Evolutionary conservation across 2,113 vertebrate genomes (phyloP).

Genomic region (Atlantisia rogersi): DNA sequence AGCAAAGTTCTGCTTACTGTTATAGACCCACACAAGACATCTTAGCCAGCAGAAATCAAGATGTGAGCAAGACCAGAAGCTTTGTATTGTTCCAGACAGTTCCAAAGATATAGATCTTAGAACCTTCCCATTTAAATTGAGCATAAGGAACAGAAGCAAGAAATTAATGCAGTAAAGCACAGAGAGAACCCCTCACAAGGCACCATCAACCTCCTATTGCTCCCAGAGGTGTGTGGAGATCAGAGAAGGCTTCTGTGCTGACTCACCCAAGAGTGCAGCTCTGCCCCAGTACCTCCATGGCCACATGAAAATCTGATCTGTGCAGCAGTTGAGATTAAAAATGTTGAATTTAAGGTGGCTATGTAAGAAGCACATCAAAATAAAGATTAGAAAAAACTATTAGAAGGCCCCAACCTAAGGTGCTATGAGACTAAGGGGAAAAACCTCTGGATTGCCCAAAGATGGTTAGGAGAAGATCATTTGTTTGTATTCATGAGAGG

Average conservation of each 20-base stretch:
- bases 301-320: background rate
- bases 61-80: background rate
- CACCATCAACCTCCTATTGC: background rate
- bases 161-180: background rate
- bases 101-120: background rate
- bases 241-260: background rate
- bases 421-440: too few species aligned
- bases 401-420: too few species aligned
- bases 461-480: too few species aligned
- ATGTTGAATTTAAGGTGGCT: background rate
- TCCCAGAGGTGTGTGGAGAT: background rate
- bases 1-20: background rate
- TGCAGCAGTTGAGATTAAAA: background rate
- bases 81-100: background rate
- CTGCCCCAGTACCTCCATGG: background rate
- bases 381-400: background rate
- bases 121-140: background rate
- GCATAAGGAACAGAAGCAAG: background rate
- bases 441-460: too few species aligned
- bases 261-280: background rate
- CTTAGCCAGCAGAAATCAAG: background rate
- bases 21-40: background rate
- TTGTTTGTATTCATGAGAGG: too few species aligned
- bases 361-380: background rate
- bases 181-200: background rate